phyloP scores from a whole-genome alignment of 1,140 invertebrate genomes.

The Hesperophylax magnus region DNA sequence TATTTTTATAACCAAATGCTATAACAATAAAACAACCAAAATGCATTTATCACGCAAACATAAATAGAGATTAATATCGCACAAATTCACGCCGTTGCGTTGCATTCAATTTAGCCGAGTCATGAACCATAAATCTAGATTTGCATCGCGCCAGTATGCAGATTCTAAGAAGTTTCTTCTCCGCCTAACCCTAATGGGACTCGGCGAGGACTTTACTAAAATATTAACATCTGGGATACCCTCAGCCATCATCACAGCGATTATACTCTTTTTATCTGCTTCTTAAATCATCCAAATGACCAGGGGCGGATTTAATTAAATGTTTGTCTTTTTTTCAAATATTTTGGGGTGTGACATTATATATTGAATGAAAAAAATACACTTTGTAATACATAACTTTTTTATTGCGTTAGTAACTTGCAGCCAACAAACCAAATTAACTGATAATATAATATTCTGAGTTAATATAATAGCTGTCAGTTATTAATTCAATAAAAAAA shows the following conservation, averaged over 20 bases:
- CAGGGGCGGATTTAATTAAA: slow-evolving; percentile 1
- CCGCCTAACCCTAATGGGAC: slow-evolving; percentile 23
- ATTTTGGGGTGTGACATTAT: no score
- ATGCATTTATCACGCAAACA: neutral
- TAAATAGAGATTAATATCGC: slow-evolving; percentile 24
- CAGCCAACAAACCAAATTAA: no score
- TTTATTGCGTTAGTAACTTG: no score
- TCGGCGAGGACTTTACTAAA: slow-evolving; percentile 19
- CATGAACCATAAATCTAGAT: slow-evolving; percentile 34
- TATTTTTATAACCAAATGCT: no score
- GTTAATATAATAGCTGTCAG: no score
- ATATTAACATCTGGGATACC: slow-evolving; percentile 37
- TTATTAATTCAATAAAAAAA: no score
- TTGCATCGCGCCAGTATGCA: slow-evolving; percentile 1
- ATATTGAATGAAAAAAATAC: no score
- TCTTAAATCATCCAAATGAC: neutral
- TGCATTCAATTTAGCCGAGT: slow-evolving; percentile 32
- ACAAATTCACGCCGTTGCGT: slow-evolving; percentile 14
- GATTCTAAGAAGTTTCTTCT: slow-evolving; percentile 15
- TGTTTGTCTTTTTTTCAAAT: neutral
- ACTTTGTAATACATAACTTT: no score
- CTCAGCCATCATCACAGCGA: slow-evolving; percentile 20
- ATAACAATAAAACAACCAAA: no score
- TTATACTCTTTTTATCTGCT: slow-evolving; percentile 29
- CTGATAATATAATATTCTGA: no score